Base-by-base conservation (phyloP, 2,113 vertebrate species). In the Greenwoodochromis staneri region DNA sequence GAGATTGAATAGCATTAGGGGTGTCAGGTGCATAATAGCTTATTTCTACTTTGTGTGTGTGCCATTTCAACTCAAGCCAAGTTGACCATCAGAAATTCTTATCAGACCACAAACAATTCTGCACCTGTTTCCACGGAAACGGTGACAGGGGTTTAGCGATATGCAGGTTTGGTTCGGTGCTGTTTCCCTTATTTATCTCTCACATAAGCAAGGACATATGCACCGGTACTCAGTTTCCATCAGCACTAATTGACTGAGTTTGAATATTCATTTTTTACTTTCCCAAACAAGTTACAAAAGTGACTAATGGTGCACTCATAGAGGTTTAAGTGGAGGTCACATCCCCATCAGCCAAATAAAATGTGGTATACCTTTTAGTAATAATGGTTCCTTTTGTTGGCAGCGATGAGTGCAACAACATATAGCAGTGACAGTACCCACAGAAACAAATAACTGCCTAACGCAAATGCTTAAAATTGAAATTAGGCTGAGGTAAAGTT, bases 81-180 rank as follows among this genome's bases (percentile, higher is more conserved):
- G 53, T 4, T 85, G 49, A 82, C 31, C 2, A 5, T 78, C 81
- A 63, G 66, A 87, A 81, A 85, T 80, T 88, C 31, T 34, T 78
- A 40, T 88, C 73, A 69, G 82, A 47, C 38, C 29, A 78, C 66
- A 34, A n/a, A 38, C 40, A 81, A 54, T 78, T 86, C 82, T 87
- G 69, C 51, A 63, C 8, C 76, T 69, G 88, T 93, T 91, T 88
- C 89, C 88, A 90, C 13, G 81, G 89, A 86, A 93, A 93, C 85
- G 76, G 51, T 78, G 83, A 78, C 29, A 45, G 19, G 66, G 81
- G 86, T 87, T 88, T 49, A 54, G 57, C 9, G 45, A 80, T 82
- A 87, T 82, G 49, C 45, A 61, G 54, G 83, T 88, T 93, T 78
- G n/a, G 47, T 47, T 80, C 24, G 6, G 1, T 16, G 83, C 36